Base-by-base conservation (phyloP, 2,113 vertebrate species). In the Sylvilagus bachmani region DNA sequence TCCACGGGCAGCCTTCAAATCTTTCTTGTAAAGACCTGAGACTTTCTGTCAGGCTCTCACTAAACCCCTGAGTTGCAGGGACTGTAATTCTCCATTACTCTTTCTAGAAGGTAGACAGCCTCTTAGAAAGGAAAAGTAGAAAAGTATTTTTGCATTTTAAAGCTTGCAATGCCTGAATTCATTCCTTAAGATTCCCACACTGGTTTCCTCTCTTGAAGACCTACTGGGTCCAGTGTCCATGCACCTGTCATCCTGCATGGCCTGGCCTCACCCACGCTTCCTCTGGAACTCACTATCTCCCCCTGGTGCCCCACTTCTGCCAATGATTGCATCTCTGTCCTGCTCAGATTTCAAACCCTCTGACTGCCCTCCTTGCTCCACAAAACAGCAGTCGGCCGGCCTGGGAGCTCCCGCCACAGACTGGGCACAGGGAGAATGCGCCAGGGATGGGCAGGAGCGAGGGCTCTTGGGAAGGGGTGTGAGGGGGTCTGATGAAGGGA, bases 1-100 rank as follows among this genome's bases (percentile, higher is more conserved):
- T 29, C 64, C 38, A 24, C 0, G 4, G 13, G 44, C 5, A 31
- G 22, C 31, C 25, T 83, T 77, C 1, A 2, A 62, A 12, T 75
- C 92, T 90, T 95, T 93, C 78, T 31, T 67, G 94, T 64, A 91
- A 95, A 97, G 92, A 92, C 3, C 0, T 29, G 88, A 95, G 88
- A 86, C 13, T 77, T n/a, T 73, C 3, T 36, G 1, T 3, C n/a
- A n/a, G 36, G 36, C 38, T 89, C 61, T 67, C 31, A 83, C 58
- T 77, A 75, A n/a, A 75, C 55, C 61, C 44, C 71, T 29, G 21
- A 53, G 12, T 64, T 73, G 70, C 62, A n/a, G 2, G 36, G 74
- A 87, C 33, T 31, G 2, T 51, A 77, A 49, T 14, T 67, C 51
- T 51, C 38, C 29, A 51, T 27, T 17, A 85, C 2, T 29, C 79